A percentile compares a stretch with the other conserved stretches of the same genome.
These are phyloP conservation scores for Phyllostomus discolor DNA, from an alignment of 2,113 vertebrate species.

Conservation along the genomic window DNA sequence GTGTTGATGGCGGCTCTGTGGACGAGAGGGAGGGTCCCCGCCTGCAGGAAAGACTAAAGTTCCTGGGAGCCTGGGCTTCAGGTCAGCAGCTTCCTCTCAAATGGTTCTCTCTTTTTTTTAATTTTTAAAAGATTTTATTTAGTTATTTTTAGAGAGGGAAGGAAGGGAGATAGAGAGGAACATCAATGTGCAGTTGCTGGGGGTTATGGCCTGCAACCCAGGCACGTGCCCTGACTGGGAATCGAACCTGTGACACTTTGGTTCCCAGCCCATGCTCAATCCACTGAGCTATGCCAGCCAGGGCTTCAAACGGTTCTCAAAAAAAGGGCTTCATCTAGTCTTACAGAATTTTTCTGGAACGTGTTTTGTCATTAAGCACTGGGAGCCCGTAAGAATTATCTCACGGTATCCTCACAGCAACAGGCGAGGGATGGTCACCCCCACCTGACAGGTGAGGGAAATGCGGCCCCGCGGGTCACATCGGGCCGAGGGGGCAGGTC, in stretches of 20 bases:
- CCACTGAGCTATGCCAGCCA: no score
- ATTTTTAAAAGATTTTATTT: no score
- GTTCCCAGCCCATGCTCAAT: no score
- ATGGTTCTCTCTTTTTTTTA: neutral
- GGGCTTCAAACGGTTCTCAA: neutral
- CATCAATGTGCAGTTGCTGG: no score
- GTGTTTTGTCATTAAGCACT: neutral
- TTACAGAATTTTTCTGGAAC: neutral
- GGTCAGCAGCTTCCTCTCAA: neutral
- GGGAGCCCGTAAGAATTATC: neutral
- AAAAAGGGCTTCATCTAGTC: neutral
- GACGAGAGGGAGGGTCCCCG: neutral
- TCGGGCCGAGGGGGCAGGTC: no score
- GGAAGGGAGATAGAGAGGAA: no score
- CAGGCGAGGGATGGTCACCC: neutral
- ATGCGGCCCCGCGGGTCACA: neutral
- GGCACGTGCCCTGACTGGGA: no score
- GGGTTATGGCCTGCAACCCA: no score
- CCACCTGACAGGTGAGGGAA: neutral
- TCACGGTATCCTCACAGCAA: neutral
- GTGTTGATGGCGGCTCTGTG: neutral
- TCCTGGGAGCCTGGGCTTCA: neutral
- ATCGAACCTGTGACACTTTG: no score
- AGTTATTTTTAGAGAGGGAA: no score
- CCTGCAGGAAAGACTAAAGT: neutral